Evolutionary conservation across 2,113 vertebrate species (phyloP), one percentile per base, ranked within the genome.

Genomic region (Suncus etruscus): DNA sequence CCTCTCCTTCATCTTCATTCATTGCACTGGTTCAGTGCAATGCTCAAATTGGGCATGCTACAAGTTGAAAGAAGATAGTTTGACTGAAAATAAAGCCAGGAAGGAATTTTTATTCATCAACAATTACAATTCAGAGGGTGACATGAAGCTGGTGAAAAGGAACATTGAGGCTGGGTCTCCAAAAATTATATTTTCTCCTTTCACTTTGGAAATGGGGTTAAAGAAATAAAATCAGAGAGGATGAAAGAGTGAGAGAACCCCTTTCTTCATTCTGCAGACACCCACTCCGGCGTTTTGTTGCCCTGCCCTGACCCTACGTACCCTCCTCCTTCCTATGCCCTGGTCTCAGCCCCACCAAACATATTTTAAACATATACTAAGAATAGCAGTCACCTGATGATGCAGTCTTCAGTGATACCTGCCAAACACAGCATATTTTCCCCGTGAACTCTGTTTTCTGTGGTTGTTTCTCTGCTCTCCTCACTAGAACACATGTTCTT

Each of bases 11-110:
- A n/a, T n/a, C n/a, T n/a, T n/a, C n/a, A n/a, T n/a, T n/a, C n/a
- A n/a, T n/a, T n/a, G n/a, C n/a, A 39, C 1, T 0, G 16, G 32
- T 16, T 14, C 76, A 25, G 1, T 1, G 7, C 24, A 39, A 8
- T 12, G 20, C 22, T 65, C 11, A 22, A 20, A 31, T 25, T 8
- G 58, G 31, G 20, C 50, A 8, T 0, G 0, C 14, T 69, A 25
- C 65, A 31, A 32, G 24, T 69, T 22, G 20, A 14, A 48, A n/a
- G n/a, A 70, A 14, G 20, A 15, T 12, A 12, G 45, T 89, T 73
- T 66, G 51, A 51, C 27, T 4, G 5, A 14, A 85, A 89, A 77
- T 11, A 31, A 89, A 86, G 66, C 9, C 20, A 11, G 0, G 2
- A n/a, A 20, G 47, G 18, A 66, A 2, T 39, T 20, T 61, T 87